Conservation (phyloP, 1,140 invertebrate species). For the Gryllus bimaculatus region DNA sequence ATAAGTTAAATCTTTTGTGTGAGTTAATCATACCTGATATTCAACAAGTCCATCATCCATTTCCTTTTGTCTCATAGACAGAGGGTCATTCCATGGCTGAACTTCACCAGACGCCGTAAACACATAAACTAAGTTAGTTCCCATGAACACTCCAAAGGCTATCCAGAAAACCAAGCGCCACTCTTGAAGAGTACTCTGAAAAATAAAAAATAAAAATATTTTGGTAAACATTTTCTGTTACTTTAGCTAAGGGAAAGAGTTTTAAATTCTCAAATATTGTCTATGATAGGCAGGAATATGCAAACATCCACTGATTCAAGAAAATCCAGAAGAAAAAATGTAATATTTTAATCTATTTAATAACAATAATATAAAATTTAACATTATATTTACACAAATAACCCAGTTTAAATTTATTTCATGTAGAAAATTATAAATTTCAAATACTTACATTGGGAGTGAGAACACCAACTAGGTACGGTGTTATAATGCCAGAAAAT, state of each 20-base stretch:
- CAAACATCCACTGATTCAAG: too few species aligned
- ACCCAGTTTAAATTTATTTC: not conserved
- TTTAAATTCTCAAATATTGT: too few species aligned
- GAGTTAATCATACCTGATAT: too few species aligned
- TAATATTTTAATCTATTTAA: too few species aligned
- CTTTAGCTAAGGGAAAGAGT: not conserved
- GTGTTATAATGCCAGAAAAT: slow-evolving; percentile 67
- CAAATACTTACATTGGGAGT: slow-evolving; percentile 52
- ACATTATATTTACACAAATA: too few species aligned
- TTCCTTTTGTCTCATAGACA: slow-evolving; percentile 16
- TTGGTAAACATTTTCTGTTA: not conserved
- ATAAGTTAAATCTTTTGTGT: too few species aligned
- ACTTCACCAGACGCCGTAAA: slow-evolving; percentile 60
- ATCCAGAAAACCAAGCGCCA: slow-evolving; percentile 82
- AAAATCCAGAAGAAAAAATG: too few species aligned
- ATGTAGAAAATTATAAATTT: not conserved
- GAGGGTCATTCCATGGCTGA: slow-evolving; percentile 56
- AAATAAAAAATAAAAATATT: slow-evolving; percentile 20
- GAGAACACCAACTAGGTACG: slow-evolving; percentile 64
- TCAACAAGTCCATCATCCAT: not conserved
- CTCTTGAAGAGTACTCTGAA: slow-evolving; percentile 59
- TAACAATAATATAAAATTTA: too few species aligned
- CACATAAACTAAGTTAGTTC: slow-evolving; percentile 63
- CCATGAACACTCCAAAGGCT: slow-evolving; percentile 56
- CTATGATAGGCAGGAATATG: too few species aligned